Evolutionary conservation across 2,888 invertebrate species (phyloP), one percentile per base, ranked within the genome.

Genomic region (Cerastoderma edule): DNA sequence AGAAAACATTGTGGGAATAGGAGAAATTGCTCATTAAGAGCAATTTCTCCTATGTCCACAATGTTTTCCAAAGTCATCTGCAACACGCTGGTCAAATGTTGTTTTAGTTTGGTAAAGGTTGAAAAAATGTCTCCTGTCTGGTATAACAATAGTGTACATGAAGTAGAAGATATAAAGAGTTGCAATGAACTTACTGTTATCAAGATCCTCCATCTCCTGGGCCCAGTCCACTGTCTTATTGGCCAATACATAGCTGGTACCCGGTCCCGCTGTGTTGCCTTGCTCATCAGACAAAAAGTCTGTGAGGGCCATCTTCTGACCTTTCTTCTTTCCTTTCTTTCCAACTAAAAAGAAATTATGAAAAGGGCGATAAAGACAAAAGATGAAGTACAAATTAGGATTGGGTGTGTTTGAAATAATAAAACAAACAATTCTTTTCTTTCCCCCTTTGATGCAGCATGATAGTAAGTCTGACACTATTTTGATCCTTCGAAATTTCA

Each of bases 301-400:
- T 92, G 95, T 96, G 90, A 98, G 94, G 87, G 95, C 95, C 90
- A 97, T 93, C 83, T 96, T 96, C 92, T 95, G 96, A 92, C 96
- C 96, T 94, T 96, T 97, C 93, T 95, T 97, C 94, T 96, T 97
- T 68, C 88, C 86, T 68, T 90, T 89, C 72, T 89, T 89, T 67
- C 88, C 87, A 39, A 85, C 88, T 63, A 30, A 35, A 33, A 44
- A n/a, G n/a, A n/a, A 54, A 64, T 30, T 24, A 48, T 27, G n/a
- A 4, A 56, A 35, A n/a, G n/a, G n/a, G n/a, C n/a, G n/a, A n/a
- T n/a, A 56, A 50, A 50, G 24, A 22, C 10, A 50, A 50, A 1
- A 50, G 24, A 50, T 24, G 10, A 50, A 10, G 2, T 13, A 19
- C 24, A 22, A 50, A 50, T 19, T n/a, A 50, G 2, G 22, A 13